Base-by-base conservation (phyloP, 2,113 vertebrate species). In the Caranx melampygus region DNA sequence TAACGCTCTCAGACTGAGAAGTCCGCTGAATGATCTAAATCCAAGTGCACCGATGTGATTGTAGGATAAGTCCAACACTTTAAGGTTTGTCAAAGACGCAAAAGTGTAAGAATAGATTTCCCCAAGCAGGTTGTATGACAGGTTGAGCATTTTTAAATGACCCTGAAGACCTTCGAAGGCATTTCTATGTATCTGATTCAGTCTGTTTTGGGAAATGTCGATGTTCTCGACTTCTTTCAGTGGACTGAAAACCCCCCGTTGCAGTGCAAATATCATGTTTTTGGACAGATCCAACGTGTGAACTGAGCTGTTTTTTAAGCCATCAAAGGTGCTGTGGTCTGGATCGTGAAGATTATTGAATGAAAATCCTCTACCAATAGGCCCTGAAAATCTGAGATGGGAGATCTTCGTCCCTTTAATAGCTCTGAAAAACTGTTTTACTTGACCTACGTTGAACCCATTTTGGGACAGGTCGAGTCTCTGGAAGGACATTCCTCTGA, bases 41-140 rank as follows among this genome's bases (percentile, higher is more conserved):
- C 62, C 81, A 75, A 98, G 91, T 0, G 72, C 82, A 5, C 96
- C 96, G 2, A 98, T 96, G 75, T 97, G 95, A 84, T 98, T 99
- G 67, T 94, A 69, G 47, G 96, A 94, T 72, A 99, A 90, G 78
- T 98, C 95, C 31, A 99, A 86, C 16, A 67, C 42, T 0, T 0
- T 5, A 3, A 98, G 54, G 18, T 75, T 91, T 0, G 0, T 63
- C 1, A 99, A 91, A 20, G 94, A 95, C 0, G 76, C 40, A 89
- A 99, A 99, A 10, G 93, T 89, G 52, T 91, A 12, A 34, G 92
- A 49, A 0, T 94, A 90, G 66, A 98, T 89, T 85, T 97, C 96
- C 0, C 96, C 95, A 21, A 98, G 83, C 65, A 97, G 92, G 79
- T 99, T 99, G 62, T 52, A 20, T 0, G 97, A 97, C 40, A 99